Conservation (phyloP, 2,797 vertebrate genomes). For the Ptychadena robeensis region DNA sequence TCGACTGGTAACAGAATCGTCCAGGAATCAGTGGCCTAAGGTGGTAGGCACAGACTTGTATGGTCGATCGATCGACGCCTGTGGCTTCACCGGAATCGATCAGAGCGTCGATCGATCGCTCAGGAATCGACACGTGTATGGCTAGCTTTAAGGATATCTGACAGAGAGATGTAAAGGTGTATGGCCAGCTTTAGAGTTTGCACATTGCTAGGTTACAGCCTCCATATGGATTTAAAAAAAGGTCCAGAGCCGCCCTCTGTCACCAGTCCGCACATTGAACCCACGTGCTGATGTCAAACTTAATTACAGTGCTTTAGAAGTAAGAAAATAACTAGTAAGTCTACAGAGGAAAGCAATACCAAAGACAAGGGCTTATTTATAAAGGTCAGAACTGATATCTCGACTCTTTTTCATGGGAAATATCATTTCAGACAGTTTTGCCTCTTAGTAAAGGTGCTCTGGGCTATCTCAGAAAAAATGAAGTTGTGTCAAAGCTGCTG, state of each 20-base stretch:
- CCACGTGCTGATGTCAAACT: constrained; percentile 99
- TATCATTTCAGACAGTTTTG: background rate
- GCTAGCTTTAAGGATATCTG: too few species aligned
- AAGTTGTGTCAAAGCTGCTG: constrained; percentile 78
- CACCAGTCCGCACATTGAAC: constrained; percentile 98
- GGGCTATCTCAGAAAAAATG: constrained; percentile 65
- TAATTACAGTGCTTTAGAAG: constrained; percentile 97
- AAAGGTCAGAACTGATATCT: background rate
- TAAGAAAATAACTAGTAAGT: constrained; percentile 96
- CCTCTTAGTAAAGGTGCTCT: background rate
- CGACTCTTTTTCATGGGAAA: background rate
- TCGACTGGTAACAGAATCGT: too few species aligned
- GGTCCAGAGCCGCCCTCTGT: constrained; percentile 88
- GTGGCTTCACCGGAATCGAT: too few species aligned
- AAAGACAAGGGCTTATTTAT: constrained; percentile 64
- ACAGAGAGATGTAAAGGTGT: too few species aligned
- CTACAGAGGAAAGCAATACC: constrained; percentile 78
- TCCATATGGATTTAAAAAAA: constrained; percentile 71
- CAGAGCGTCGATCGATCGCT: too few species aligned
- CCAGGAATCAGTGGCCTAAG: too few species aligned
- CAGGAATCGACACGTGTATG: too few species aligned
- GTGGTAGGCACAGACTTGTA: too few species aligned
- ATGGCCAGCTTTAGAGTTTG: too few species aligned
- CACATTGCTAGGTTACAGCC: constrained; percentile 69
- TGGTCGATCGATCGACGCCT: too few species aligned